Evolutionary conservation across 2,888 invertebrate species (phyloP), one percentile per base, ranked within the genome.

Genomic region (Amiota communis): DNA sequence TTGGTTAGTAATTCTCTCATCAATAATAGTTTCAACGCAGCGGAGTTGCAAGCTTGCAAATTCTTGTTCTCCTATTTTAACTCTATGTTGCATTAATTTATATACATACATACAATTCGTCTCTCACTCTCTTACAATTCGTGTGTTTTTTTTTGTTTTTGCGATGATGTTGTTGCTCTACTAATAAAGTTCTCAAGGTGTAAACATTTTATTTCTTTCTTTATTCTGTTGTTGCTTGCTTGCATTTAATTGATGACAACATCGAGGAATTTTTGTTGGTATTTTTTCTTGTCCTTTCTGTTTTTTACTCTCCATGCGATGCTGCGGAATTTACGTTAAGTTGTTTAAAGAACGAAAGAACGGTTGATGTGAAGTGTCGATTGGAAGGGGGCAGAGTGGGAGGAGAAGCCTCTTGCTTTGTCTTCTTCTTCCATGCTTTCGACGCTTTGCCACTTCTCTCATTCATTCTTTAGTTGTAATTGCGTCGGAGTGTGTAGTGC

Each of bases 141-240:
- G n/a, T n/a, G n/a, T n/a, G n/a, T n/a, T n/a, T n/a, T n/a, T n/a
- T n/a, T n/a, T n/a, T n/a, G n/a, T n/a, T n/a, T n/a, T n/a, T n/a
- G n/a, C n/a, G n/a, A n/a, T n/a, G n/a, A n/a, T n/a, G n/a, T n/a
- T n/a, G n/a, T n/a, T n/a, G n/a, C n/a, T 76, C 80, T 79, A 81
- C 84, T 88, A 89, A 89, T 89, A 88, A 89, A 89, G 89, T 88
- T 85, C 86, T 89, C 88, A 88, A 36, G 87, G 88, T 88, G 89
- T 84, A 87, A 88, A 88, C 84, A 81, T 86, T 78, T 75, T 79
- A 81, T 79, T 80, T 80, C 77, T 36, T 36, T 36, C 3, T 36
- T 36, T 36, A 2, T 36, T 36, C 4, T 36, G 36, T 36, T 36
- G 36, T 36, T 36, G 36, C 36, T 36, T 36, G 36, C 36, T 81